These are phyloP conservation scores for Helleia helle DNA, from an alignment of 2,888 invertebrate species.

Conservation along the genomic window DNA sequence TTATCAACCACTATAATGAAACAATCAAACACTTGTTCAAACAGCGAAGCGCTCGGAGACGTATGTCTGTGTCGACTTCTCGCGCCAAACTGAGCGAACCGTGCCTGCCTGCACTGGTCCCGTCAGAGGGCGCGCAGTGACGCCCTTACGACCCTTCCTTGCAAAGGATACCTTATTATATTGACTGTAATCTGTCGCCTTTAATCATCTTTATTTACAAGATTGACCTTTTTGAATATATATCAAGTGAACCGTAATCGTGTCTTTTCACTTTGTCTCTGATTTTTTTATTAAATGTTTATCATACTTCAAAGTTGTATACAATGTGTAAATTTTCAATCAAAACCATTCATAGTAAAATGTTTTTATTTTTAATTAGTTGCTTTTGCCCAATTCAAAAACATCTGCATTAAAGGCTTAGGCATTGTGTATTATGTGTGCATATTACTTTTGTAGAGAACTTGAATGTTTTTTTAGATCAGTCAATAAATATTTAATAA, in stretches of 20 bases:
- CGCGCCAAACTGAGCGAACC: conserved; percentile 60
- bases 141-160: conserved; percentile 42
- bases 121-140: conserved; percentile 38
- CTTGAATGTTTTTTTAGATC: too few relatives aligned
- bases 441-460: too few relatives aligned
- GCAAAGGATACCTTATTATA: conserved; percentile 70
- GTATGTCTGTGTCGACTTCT: conserved; percentile 42
- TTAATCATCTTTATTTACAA: conserved; percentile 63
- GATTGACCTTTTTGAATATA: conserved; percentile 35
- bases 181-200: conserved; percentile 66
- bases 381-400: background rate
- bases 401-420: background rate
- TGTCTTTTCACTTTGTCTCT: too few relatives aligned
- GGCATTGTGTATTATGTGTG: too few relatives aligned
- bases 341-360: too few relatives aligned
- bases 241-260: background rate
- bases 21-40: conserved; percentile 72
- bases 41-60: conserved; percentile 42
- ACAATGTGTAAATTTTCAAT: too few relatives aligned
- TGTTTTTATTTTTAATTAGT: too few relatives aligned
- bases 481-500: too few relatives aligned
- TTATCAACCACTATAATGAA: conserved; percentile 63
- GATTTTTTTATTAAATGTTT: too few relatives aligned
- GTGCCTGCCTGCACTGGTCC: conserved; percentile 12
- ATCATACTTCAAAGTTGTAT: too few relatives aligned